These are phyloP conservation scores for Tiliacea aurago DNA, from an alignment of 2,888 invertebrate species.

Conservation along the genomic window DNA sequence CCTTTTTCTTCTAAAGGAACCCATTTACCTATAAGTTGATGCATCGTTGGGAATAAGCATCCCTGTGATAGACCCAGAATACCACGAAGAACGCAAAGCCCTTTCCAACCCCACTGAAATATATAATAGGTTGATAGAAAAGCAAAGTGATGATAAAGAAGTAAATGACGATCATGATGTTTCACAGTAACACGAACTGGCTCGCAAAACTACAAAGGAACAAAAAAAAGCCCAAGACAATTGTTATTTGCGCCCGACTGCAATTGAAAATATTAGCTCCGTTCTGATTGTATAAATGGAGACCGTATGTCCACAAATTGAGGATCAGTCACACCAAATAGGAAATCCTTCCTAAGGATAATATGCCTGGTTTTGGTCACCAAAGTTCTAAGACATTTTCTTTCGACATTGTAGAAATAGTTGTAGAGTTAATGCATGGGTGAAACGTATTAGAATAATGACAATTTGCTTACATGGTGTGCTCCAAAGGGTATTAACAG, in stretches of 20 bases:
- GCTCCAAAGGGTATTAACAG: constrained; percentile 32
- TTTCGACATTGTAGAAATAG: background rate
- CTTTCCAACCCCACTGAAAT: constrained; percentile 89
- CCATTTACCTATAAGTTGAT: constrained; percentile 92
- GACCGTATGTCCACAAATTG: background rate
- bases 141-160: background rate
- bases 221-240: background rate
- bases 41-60: constrained; percentile 90
- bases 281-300: background rate
- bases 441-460: background rate
- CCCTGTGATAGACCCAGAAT: constrained; percentile 91
- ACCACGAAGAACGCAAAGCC: constrained; percentile 92
- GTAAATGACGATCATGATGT: background rate
- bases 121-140: no score
- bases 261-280: background rate
- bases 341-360: background rate
- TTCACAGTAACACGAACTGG: background rate
- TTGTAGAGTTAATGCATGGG: background rate
- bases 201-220: background rate
- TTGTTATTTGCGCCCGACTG: background rate
- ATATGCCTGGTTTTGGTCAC: background rate
- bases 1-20: constrained; percentile 92
- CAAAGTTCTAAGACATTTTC: background rate
- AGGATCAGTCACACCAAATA: background rate
- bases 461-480: constrained; percentile 25